Evolutionary conservation across 2,113 vertebrate genomes (phyloP).

Genomic region (Gnathochromis pfefferi): DNA sequence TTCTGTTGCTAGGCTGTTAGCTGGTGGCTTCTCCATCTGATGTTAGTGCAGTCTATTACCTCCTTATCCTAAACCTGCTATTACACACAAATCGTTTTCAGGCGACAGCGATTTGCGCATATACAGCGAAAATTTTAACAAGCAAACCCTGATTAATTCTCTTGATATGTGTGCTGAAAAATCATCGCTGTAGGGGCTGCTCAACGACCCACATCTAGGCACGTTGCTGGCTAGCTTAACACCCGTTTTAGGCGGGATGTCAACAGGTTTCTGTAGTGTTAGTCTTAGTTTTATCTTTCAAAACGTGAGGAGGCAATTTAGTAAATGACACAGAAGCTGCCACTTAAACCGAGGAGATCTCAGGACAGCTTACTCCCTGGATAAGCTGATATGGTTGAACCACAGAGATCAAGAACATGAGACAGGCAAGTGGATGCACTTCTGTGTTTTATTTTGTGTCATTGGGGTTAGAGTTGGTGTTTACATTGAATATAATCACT

Average conservation of each 20-base stretch:
- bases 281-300: not conserved
- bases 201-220: not conserved
- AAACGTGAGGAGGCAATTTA: not conserved
- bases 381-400: not conserved
- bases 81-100: not conserved
- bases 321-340: not conserved
- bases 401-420: not conserved
- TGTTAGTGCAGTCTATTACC: not conserved
- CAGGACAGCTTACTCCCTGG: not conserved
- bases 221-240: conserved; percentile 22
- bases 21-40: not conserved
- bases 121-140: not conserved
- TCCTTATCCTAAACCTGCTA: not conserved
- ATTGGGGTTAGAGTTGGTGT: not conserved
- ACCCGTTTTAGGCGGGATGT: not conserved
- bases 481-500: not conserved
- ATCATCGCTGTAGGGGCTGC: not conserved
- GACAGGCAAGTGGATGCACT: not conserved
- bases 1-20: conserved; percentile 15
- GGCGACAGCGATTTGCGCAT: not conserved
- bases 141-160: not conserved
- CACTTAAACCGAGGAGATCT: not conserved
- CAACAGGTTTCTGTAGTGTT: not conserved
- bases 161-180: not conserved
- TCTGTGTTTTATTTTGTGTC: not conserved